Conservation (phyloP, 2,797 vertebrate genomes). For the Catamblyrhynchus diadema region DNA sequence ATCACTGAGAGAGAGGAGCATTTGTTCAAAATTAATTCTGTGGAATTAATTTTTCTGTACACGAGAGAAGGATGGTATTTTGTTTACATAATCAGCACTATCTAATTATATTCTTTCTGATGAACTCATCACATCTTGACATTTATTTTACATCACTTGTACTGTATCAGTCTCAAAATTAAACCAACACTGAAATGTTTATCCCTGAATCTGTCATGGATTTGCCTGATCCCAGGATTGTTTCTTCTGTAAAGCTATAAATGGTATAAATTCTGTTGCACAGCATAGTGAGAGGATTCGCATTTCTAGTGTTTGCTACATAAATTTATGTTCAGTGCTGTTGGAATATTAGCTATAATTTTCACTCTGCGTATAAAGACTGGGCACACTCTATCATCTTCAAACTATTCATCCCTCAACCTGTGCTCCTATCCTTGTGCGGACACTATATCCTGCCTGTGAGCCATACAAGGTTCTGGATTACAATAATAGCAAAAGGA, state of each 20-base stretch:
- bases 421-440: not conserved
- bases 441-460: not conserved
- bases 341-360: not conserved
- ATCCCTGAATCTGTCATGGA: not conserved
- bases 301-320: not conserved
- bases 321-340: not conserved
- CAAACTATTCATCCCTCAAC: not conserved
- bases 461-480: not conserved
- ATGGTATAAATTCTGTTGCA: not conserved
- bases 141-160: constrained; percentile 19
- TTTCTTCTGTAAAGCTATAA: not conserved
- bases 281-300: not conserved
- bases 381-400: not conserved
- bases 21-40: not conserved
- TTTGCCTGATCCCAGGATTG: not conserved
- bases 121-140: not conserved
- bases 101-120: constrained; percentile 14
- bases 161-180: constrained; percentile 7
- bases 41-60: not conserved
- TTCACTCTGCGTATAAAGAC: not conserved
- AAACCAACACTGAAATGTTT: constrained; percentile 1
- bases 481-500: not conserved
- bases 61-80: not conserved
- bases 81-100: not conserved
- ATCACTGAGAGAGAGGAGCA: not conserved